These are phyloP conservation scores for Agriopis marginaria DNA, from an alignment of 2,888 invertebrate genomes.

Conservation along the genomic window DNA sequence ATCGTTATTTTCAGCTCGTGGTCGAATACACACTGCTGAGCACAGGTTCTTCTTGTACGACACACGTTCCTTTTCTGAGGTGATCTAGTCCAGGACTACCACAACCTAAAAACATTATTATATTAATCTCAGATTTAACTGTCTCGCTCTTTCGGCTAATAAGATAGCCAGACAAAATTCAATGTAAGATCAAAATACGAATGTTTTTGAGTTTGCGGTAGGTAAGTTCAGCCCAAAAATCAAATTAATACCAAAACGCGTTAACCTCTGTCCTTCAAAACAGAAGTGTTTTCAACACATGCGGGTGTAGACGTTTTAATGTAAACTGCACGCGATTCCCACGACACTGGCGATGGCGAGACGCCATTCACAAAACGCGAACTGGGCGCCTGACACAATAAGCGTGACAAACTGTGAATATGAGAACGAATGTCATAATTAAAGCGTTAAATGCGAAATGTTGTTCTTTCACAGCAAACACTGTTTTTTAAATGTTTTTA, in stretches of 20 bases:
- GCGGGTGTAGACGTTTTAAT: slow-evolving; percentile 48
- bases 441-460: slow-evolving; percentile 19
- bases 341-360: slow-evolving; percentile 48
- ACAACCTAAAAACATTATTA: too few relatives aligned
- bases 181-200: too few relatives aligned
- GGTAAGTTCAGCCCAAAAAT: not conserved
- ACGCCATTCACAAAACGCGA: slow-evolving; percentile 52
- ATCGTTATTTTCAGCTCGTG: too few relatives aligned
- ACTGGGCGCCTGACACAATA: slow-evolving; percentile 44
- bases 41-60: too few relatives aligned
- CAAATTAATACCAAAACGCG: not conserved
- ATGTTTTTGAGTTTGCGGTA: too few relatives aligned
- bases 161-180: too few relatives aligned
- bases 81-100: too few relatives aligned
- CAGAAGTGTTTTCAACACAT: slow-evolving; percentile 53
- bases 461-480: slow-evolving; percentile 12
- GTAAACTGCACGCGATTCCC: slow-evolving; percentile 61
- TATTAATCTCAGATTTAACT: too few relatives aligned
- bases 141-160: too few relatives aligned
- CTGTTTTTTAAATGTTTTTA: not conserved
- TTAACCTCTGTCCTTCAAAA: not conserved
- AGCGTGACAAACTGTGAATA: slow-evolving; percentile 47
- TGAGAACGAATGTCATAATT: slow-evolving; percentile 28
- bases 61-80: too few relatives aligned
- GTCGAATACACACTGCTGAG: too few relatives aligned